phyloP scores from a whole-genome alignment of 2,113 vertebrate genomes.

The Echinops telfairi region DNA sequence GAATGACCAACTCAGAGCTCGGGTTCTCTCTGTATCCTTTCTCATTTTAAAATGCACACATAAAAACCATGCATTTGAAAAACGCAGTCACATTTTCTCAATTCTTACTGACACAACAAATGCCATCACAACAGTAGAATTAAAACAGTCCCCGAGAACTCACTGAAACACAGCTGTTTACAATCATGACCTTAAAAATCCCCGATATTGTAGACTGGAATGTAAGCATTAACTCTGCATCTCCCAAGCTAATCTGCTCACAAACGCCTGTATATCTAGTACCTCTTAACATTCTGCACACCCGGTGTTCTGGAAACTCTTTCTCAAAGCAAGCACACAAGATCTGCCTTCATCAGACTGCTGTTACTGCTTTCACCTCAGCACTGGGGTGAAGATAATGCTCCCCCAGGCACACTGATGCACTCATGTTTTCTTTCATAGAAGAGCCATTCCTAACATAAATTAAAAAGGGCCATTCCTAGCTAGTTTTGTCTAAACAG shows the following conservation, averaged over 20 bases:
- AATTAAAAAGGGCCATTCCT: not conserved
- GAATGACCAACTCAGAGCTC: not conserved
- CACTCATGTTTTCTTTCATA: not conserved
- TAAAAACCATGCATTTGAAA: not conserved
- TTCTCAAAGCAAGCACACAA: not conserved
- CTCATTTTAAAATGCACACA: not conserved
- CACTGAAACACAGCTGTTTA: not conserved
- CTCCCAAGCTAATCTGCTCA: not conserved
- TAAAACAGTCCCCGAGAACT: not conserved
- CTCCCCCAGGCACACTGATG: not conserved
- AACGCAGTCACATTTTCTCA: not conserved
- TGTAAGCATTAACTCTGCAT: not conserved
- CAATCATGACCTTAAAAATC: not conserved
- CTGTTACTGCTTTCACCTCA: not conserved
- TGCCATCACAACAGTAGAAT: not conserved
- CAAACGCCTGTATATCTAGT: not conserved
- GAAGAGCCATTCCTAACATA: not conserved
- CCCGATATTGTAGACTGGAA: not conserved
- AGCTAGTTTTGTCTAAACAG: not conserved
- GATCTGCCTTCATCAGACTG: not conserved
- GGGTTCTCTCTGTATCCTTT: not conserved
- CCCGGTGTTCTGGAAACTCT: not conserved
- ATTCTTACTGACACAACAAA: constrained; percentile 10
- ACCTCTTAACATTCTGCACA: not conserved
- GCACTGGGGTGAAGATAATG: not conserved